Conservation (phyloP, 2,113 vertebrate genomes). For the Spermophilus dauricus region DNA sequence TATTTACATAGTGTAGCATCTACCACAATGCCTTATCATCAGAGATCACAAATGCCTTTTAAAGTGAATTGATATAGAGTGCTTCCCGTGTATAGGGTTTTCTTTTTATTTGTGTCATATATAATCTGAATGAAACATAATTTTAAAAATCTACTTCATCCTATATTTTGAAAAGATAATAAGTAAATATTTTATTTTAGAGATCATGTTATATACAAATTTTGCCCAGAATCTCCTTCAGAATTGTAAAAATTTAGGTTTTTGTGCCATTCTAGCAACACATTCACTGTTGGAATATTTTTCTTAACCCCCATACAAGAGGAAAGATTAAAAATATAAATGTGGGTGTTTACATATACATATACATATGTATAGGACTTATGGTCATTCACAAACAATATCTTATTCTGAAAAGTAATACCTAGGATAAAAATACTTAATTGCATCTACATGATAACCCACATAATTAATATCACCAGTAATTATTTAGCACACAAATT, state of each 20-base stretch:
- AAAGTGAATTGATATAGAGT: not conserved
- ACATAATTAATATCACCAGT: not conserved
- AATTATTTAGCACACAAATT: not conserved
- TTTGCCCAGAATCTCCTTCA: not conserved
- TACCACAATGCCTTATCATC: not conserved
- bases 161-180: not conserved
- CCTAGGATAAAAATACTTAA: not conserved
- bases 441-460: not conserved
- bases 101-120: not conserved
- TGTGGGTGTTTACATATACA: not conserved
- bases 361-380: not conserved
- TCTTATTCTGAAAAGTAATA: constrained; percentile 49
- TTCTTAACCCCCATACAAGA: not conserved
- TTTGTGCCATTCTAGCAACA: not conserved
- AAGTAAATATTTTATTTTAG: not conserved
- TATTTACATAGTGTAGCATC: not conserved
- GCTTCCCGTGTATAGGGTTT: not conserved
- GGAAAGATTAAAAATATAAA: not conserved
- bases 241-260: not conserved
- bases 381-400: not conserved
- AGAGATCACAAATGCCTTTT: not conserved
- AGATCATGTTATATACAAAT: not conserved
- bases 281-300: not conserved
- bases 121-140: not conserved
- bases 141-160: not conserved